Base-by-base conservation (phyloP, 2,888 invertebrate genomes). In the Drosophila picticornis region DNA sequence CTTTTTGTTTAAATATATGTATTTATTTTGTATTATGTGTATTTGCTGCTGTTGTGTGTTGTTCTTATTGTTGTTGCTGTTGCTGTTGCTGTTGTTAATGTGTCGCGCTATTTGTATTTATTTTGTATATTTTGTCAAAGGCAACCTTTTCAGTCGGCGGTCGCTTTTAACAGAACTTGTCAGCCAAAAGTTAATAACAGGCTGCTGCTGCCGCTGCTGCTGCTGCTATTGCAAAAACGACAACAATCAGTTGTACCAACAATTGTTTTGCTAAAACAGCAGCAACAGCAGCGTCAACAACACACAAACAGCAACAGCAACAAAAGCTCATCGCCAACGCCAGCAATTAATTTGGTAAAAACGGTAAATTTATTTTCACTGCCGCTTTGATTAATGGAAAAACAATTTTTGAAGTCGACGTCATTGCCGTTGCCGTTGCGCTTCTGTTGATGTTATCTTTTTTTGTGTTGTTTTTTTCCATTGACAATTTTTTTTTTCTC, bases 341-440 rank as follows among this genome's bases (percentile, higher is more conserved):
- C 66, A 68, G 74, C 69, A 80, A 80, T 82, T 82, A 82, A 77
- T 80, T 74, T 77, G 13, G 62, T 68, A 67, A 72, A 70, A 71
- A 76, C 73, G 72, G 71, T 80, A 71, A 67, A 72, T 74, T 77
- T 84, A 84, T 81, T 81, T 81, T 81, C 85, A 60, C 77, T 80
- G 74, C 52, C 74, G 74, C 72, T 78, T 80, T 86, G 88, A 86
- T 86, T 86, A 86, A 86, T 86, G 85, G 83, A 70, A 85, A 85
- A 85, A 83, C 88, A 83, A 79, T 85, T 79, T 73, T 71, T 62
- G 46, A 61, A 51, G 53, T 65, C 63, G 10, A 25, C 25, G 13
- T 43, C 10, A 10, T 31, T 31, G 32, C 25, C 34, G 58, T 75
- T 55, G 57, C 29, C 59, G 70, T 59, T 51, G 56, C 13, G 34